Conservation (phyloP, 92 coral and sea anemone genomes). For the Diadumene lineata region DNA sequence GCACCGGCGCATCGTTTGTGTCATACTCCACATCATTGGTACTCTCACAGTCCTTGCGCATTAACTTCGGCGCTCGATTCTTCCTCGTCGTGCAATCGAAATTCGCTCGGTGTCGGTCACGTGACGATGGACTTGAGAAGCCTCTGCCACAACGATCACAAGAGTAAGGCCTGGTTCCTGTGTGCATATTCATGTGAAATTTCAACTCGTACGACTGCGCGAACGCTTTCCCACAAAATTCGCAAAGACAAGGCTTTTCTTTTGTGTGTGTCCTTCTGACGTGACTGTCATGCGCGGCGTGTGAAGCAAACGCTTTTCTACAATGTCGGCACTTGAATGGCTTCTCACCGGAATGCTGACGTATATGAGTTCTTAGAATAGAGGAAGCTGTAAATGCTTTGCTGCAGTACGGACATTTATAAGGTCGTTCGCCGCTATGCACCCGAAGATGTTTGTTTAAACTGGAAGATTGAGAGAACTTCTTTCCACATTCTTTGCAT, state of each 20-base stretch:
- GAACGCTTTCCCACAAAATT: slow-evolving; percentile 97
- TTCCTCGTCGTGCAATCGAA: slow-evolving; percentile 96
- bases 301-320: slow-evolving; percentile 98
- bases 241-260: slow-evolving; percentile 96
- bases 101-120: slow-evolving; percentile 98
- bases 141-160: slow-evolving; percentile 98
- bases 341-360: slow-evolving; percentile 97
- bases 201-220: slow-evolving; percentile 98
- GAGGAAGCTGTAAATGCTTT: slow-evolving; percentile 98
- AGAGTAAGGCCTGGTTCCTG: slow-evolving; percentile 94
- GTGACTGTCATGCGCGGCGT: slow-evolving; percentile 99
- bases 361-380: slow-evolving; percentile 90
- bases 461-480: slow-evolving; percentile 97
- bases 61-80: slow-evolving; percentile 87
- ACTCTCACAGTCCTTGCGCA: slow-evolving; percentile 61
- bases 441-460: slow-evolving; percentile 92
- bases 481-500: slow-evolving; percentile 94
- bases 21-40: slow-evolving; percentile 38
- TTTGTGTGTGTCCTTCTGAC: slow-evolving; percentile 98
- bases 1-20: slow-evolving; percentile 6
- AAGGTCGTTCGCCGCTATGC: slow-evolving; percentile 98
- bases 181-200: slow-evolving; percentile 98
- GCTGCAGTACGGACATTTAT: slow-evolving; percentile 95
- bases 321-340: slow-evolving; percentile 99
- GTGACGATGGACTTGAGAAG: slow-evolving; percentile 96